Evolutionary conservation across 2,888 invertebrate genomes (phyloP), one percentile per base, ranked within the genome.

Genomic region (Acrobeloides nanus): DNA sequence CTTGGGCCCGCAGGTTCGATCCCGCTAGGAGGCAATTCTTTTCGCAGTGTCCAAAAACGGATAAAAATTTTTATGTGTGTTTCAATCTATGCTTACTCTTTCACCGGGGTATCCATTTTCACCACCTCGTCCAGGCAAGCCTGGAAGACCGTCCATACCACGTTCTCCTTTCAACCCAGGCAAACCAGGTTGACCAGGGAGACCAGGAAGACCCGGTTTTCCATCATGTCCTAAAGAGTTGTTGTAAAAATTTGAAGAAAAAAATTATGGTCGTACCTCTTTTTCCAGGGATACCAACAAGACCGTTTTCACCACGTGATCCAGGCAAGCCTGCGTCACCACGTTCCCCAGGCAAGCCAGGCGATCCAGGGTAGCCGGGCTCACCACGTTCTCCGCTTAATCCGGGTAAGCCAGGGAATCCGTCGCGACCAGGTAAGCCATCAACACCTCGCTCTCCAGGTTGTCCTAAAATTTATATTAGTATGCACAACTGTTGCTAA

Each of bases 301-400:
- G 44, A 3, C 58, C 57, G 23, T 55, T 60, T 32, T 64, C 59
- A 5, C 62, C 58, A 12, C 7, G 46, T 10, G 44, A 29, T 8
- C 75, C 75, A 15, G 66, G 23, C 8, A 10, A 18, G 18, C 45
- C 50, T n/a, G 23, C 24, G 15, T n/a, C 7, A 7, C 64, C 63
- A 31, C 38, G 38, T 33, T 64, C 62, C 50, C 65, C 48, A 2
- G 40, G 53, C 46, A 15, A 48, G 46, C 87, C 87, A 71, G 85
- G 83, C 3, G 83, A 82, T 49, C 87, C 87, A 46, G 84, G 23
- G 10, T 12, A 18, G 18, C 45, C 50, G 12, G 23, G 21, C 12
- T n/a, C 7, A 7, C 64, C 63, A 31, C 38, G 38, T 33, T 64
- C 62, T 51, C 65, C 48, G 2, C 17, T 26, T 27, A 51, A n/a